Conservation (phyloP, 2,113 vertebrate genomes). For the Eretmochelys imbricata region DNA sequence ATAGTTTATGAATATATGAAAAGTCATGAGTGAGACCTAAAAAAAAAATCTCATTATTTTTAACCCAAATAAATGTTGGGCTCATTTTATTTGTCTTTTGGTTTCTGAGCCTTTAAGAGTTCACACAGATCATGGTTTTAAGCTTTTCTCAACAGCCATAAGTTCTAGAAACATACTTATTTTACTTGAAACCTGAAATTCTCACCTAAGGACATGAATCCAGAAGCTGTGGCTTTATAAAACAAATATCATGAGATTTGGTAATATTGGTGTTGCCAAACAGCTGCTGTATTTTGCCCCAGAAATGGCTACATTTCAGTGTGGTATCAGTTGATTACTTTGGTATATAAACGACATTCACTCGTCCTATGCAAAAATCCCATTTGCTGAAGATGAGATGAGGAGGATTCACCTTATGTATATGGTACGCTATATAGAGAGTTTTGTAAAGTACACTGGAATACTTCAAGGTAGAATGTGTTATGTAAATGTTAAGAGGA, state of each 20-base stretch:
- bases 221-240: not conserved
- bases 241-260: not conserved
- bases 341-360: not conserved
- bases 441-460: not conserved
- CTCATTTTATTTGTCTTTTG: not conserved
- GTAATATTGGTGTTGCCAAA: not conserved
- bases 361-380: not conserved
- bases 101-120: not conserved
- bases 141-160: not conserved
- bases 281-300: not conserved
- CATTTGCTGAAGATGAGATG: not conserved
- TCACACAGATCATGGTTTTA: not conserved
- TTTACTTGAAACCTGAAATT: not conserved
- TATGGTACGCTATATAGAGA: not conserved
- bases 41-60: not conserved
- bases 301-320: not conserved
- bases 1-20: not conserved
- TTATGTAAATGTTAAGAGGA: not conserved
- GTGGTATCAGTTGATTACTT: not conserved
- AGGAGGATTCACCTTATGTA: not conserved
- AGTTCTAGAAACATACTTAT: not conserved
- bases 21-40: not conserved
- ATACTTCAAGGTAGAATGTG: not conserved
- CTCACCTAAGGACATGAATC: not conserved
- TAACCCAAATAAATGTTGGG: not conserved